A percentile compares a stretch with the other conserved stretches of the same genome.
Conservation (phyloP, 2,113 vertebrate genomes). For the Crotalus tigris region DNA sequence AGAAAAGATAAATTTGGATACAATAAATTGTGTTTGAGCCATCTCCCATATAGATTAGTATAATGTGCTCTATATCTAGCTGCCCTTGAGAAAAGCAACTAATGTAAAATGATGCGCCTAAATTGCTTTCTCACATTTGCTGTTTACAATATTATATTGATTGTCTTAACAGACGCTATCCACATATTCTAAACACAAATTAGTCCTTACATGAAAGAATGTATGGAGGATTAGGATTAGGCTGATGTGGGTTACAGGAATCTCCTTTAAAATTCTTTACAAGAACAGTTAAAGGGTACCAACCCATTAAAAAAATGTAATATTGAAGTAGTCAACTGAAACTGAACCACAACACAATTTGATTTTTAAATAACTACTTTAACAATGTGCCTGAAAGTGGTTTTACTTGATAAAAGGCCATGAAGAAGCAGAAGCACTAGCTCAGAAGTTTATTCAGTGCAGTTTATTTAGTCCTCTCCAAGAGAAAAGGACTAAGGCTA, state of each 20-base stretch:
- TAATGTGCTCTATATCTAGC: background rate
- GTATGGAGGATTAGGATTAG: background rate
- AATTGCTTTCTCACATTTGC: background rate
- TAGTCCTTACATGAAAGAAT: background rate
- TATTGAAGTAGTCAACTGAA: background rate
- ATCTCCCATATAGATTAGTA: background rate
- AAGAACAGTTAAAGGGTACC: background rate
- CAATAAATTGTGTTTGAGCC: background rate
- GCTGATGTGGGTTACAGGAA: background rate
- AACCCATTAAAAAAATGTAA: background rate
- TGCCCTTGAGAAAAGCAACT: background rate
- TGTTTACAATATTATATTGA: background rate
- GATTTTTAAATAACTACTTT: background rate
- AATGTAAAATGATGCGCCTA: background rate
- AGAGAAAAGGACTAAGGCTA: background rate
- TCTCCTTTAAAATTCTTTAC: background rate
- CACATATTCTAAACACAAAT: background rate
- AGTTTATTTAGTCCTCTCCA: background rate
- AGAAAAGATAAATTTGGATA: background rate
- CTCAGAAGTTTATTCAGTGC: background rate
- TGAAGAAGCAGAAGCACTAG: background rate
- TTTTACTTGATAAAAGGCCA: background rate
- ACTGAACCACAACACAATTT: background rate
- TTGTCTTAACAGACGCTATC: background rate
- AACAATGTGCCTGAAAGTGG: background rate